Evolutionary conservation across 1,140 invertebrate species (phyloP).

Genomic region (Pararge aegeria): DNA sequence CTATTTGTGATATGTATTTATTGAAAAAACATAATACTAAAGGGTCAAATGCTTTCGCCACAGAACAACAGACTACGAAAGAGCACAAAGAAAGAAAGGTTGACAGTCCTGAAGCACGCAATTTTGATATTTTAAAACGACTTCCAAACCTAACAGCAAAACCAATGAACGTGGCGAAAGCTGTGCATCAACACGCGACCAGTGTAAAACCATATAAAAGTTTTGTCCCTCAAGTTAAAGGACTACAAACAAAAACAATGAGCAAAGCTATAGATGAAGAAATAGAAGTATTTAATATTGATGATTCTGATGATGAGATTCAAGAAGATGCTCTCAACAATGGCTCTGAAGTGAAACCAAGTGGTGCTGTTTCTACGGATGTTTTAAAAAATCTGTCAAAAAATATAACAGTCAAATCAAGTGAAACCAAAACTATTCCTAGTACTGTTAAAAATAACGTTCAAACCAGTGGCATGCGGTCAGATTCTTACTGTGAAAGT

Average conservation of each 20-base stretch:
- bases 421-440: slow-evolving; percentile 18
- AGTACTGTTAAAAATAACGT: slow-evolving; percentile 6
- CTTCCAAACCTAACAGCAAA: slow-evolving; percentile 57
- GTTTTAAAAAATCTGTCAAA: slow-evolving; percentile 41
- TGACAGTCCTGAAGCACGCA: slow-evolving; percentile 23
- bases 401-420: slow-evolving; percentile 48
- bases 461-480: slow-evolving; percentile 2
- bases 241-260: neutral
- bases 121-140: slow-evolving; percentile 50
- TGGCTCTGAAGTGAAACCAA: slow-evolving; percentile 20
- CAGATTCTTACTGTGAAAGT: neutral
- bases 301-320: slow-evolving; percentile 60
- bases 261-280: slow-evolving; percentile 40
- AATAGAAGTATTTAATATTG: slow-evolving; percentile 65
- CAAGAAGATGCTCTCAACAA: slow-evolving; percentile 15
- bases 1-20: neutral
- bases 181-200: neutral
- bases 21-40: neutral
- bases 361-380: slow-evolving; percentile 10
- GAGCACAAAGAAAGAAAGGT: slow-evolving; percentile 16
- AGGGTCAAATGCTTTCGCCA: neutral
- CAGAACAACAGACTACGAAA: slow-evolving; percentile 17
- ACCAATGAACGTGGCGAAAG: slow-evolving; percentile 35
- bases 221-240: neutral
- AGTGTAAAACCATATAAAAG: neutral